Evolutionary conservation across 2,797 vertebrate genomes (phyloP), one percentile per base, ranked within the genome.

Genomic region (Dipus sagitta): DNA sequence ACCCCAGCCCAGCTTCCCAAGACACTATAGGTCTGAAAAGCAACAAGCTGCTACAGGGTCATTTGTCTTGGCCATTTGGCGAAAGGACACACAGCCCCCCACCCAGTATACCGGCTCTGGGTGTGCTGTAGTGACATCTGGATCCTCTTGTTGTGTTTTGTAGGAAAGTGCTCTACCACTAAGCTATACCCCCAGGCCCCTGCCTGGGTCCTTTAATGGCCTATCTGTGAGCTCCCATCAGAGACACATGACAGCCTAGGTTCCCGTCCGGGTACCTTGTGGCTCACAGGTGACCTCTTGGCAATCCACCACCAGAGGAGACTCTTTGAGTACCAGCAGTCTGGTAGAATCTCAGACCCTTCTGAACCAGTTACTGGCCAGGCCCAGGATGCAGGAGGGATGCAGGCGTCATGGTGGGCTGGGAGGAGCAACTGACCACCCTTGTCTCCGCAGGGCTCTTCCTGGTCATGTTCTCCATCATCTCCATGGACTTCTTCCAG

Each of bases 381-480:
- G 54, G 54, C 54, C 26, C 77, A 1, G 60, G 28, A 77, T 26
- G 8, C 7, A 3, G 64, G 28, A 28, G 75, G 13, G n/a, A 30
- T 4, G 3, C 11, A 13, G 54, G 58, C 65, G 0, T 58, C n/a
- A 3, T 1, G 13, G 62, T 17, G 1, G 17, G 4, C 32, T 1
- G 24, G 52, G 18, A 58, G 2, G 15, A 26, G 52, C n/a, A 3
- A 3, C 54, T 52, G 70, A 32, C 24, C 30, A 3, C 6, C 30
- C 34, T 2, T 2, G 18, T 58, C 26, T 11, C 0, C 62, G 28
- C 93, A 99, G 99, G 99, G 71, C 98, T 99, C 92, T 99, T 99
- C 97, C 98, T 99, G 96, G 97, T 99, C 77, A 99, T 99, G 99
- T 99, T 99, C 97, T 99, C 99, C 65, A 97, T 99, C 96, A 98